Evolutionary conservation across 1,140 invertebrate genomes (phyloP).

Genomic region (Ceratina calcarata): DNA sequence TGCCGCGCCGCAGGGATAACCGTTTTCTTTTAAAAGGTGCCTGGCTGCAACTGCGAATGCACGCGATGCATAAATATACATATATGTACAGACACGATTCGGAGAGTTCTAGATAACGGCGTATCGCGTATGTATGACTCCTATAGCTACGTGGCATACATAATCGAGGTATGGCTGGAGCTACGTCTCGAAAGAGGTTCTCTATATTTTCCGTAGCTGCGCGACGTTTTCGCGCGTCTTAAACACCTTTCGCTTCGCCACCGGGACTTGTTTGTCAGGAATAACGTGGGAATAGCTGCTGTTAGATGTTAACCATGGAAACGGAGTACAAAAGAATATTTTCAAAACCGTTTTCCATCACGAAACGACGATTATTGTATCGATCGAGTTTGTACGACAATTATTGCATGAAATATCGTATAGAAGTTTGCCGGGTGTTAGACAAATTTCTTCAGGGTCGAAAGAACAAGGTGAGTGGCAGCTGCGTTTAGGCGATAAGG

Average conservation of each 20-base stretch:
- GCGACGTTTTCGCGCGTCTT: background rate
- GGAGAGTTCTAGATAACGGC: background rate
- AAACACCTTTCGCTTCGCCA: too few species aligned
- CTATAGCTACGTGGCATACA: constrained; percentile 25
- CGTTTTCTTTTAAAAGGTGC: constrained; percentile 28
- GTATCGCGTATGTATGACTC: background rate
- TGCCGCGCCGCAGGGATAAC: constrained; percentile 35
- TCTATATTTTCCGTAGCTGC: constrained; percentile 7
- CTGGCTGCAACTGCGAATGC: constrained; percentile 17
- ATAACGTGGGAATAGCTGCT: too few species aligned
- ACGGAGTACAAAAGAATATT: too few species aligned
- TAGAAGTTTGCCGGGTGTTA: too few species aligned
- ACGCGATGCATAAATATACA: constrained; percentile 33
- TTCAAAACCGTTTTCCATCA: too few species aligned
- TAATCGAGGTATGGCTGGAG: constrained; percentile 9
- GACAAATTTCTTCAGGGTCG: background rate
- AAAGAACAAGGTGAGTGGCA: constrained; percentile 18
- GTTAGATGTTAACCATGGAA: too few species aligned
- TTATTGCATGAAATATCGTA: too few species aligned
- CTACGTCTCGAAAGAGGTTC: background rate
- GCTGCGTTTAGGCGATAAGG: constrained; percentile 56
- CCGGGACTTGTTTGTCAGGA: too few species aligned
- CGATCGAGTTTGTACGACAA: too few species aligned
- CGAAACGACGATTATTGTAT: too few species aligned
- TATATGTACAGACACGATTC: background rate